Percentiles rank a stretch among this genome's conserved stretches.
Conservation (phyloP, 2,113 vertebrate genomes). For the Carlito syrichta region DNA sequence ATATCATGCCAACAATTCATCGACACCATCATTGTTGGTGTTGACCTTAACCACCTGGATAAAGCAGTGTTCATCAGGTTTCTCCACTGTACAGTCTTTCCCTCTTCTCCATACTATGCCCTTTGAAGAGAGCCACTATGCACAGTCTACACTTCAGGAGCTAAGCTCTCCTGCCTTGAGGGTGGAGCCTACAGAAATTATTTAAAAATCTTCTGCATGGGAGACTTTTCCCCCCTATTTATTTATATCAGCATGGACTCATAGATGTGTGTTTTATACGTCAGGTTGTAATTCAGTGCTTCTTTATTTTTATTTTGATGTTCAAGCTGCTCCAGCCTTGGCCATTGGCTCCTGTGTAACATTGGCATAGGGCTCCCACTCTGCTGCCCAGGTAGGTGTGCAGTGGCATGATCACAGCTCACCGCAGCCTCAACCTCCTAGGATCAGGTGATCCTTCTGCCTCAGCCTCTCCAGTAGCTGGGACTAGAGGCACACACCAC, state of each 20-base stretch:
- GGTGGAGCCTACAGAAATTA: not conserved
- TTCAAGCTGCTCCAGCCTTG: not conserved
- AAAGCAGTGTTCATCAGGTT: not conserved
- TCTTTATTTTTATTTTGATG: not conserved
- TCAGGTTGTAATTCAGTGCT: not conserved
- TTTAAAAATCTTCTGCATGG: not conserved
- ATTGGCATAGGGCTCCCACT: too few species aligned
- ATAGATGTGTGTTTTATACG: not conserved
- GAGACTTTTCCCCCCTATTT: not conserved
- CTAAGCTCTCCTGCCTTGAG: not conserved
- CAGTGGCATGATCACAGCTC: too few species aligned
- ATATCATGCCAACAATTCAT: not conserved
- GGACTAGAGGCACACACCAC: too few species aligned
- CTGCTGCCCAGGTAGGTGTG: too few species aligned
- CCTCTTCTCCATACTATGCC: not conserved
- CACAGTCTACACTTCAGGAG: not conserved
- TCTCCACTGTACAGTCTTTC: not conserved
- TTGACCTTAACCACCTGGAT: not conserved
- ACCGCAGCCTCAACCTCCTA: too few species aligned
- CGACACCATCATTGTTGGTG: not conserved
- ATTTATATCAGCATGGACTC: not conserved
- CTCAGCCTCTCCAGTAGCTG: too few species aligned
- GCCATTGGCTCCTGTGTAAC: not conserved
- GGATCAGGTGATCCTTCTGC: too few species aligned
- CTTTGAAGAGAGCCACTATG: not conserved